Conservation (phyloP, 2,113 vertebrate species). For the Scomber scombrus region DNA sequence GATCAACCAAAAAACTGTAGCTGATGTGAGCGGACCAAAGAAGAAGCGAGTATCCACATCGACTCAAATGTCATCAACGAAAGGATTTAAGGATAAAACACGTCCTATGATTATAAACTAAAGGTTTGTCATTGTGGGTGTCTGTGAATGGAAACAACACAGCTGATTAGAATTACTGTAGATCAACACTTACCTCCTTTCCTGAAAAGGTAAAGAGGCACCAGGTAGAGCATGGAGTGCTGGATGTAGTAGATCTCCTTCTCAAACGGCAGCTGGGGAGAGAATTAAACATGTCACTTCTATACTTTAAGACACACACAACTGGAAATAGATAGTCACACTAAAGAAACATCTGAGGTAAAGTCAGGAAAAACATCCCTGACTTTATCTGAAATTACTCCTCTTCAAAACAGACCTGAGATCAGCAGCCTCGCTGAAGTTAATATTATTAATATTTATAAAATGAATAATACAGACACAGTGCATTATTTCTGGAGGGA, state of each 20-base stretch:
- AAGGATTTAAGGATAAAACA: neutral
- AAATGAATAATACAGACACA: no score
- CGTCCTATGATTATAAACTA: neutral
- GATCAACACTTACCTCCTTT: slow-evolving; percentile 92
- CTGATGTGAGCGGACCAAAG: neutral
- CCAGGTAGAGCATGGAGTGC: slow-evolving; percentile 96
- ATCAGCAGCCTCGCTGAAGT: no score
- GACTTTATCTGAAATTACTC: no score
- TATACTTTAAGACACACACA: neutral
- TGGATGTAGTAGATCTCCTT: slow-evolving; percentile 98
- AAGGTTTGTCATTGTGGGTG: neutral
- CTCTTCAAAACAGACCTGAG: no score
- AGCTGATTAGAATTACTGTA: no score
- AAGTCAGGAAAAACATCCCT: no score
- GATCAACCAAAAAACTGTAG: neutral
- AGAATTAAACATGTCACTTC: slow-evolving; percentile 20
- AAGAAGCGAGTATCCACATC: neutral
- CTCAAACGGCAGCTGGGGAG: slow-evolving; percentile 94
- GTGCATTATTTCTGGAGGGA: no score
- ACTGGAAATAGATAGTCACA: neutral
- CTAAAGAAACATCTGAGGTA: no score
- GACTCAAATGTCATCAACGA: neutral
- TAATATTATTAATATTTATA: no score
- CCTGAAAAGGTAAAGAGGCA: slow-evolving; percentile 95
- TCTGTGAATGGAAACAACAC: neutral